phyloP scores from a whole-genome alignment of 2,113 vertebrate genomes.

The Neogale vison region DNA sequence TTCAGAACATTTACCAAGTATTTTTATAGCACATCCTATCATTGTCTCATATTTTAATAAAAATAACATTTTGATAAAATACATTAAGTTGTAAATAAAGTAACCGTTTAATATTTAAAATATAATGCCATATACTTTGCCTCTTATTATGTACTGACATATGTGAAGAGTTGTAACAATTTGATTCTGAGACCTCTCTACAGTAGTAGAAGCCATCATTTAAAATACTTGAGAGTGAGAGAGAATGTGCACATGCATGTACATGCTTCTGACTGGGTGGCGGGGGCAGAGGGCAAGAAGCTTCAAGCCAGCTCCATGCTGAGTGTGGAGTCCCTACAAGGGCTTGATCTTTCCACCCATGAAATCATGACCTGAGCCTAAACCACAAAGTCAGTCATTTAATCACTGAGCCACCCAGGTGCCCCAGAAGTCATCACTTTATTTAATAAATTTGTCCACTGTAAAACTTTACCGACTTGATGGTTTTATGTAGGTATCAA shows the following conservation, averaged over 20 bases:
- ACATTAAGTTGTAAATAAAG: background rate
- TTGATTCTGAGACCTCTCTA: background rate
- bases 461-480: background rate
- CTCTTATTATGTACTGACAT: background rate
- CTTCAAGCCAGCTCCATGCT: background rate
- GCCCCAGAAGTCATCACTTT: background rate
- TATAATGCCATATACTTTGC: background rate
- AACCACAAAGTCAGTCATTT: background rate
- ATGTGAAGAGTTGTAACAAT: background rate
- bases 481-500: background rate
- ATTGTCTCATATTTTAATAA: constrained; percentile 13
- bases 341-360: background rate
- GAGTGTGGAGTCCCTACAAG: accelerated
- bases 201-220: background rate
- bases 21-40: background rate
- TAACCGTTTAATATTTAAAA: constrained; percentile 40
- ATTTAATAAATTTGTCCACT: background rate
- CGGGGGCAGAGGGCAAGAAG: background rate
- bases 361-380: background rate
- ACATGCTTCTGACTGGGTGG: background rate
- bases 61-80: background rate
- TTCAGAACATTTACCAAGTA: background rate
- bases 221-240: background rate
- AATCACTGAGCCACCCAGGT: background rate
- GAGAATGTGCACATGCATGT: no score